Evolutionary conservation across 92 coral and sea anemone species (phyloP).

Genomic region (Parazoanthus darwini): DNA sequence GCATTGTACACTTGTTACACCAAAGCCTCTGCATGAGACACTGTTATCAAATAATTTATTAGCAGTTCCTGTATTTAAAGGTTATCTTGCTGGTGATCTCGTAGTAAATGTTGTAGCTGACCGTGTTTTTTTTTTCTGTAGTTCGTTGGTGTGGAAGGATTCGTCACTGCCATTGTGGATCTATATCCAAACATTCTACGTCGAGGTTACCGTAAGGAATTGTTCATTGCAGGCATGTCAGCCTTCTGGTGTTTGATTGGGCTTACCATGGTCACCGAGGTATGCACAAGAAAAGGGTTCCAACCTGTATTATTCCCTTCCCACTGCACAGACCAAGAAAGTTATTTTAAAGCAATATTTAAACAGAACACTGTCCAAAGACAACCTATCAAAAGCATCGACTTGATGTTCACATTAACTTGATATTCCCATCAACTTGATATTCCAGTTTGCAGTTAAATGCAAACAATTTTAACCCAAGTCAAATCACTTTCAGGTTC

Average conservation of each 20-base stretch:
- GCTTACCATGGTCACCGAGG: slow-evolving; percentile 86
- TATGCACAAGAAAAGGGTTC: slow-evolving; percentile 15
- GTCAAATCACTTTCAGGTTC: no score
- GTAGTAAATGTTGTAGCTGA: slow-evolving; percentile 16
- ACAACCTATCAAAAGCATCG: no score
- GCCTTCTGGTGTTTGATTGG: slow-evolving; percentile 77
- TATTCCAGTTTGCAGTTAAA: no score
- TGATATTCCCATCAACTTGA: no score
- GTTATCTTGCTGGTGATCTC: background rate
- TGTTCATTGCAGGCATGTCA: slow-evolving; percentile 73
- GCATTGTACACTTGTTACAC: no score
- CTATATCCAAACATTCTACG: slow-evolving; percentile 75
- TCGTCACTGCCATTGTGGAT: slow-evolving; percentile 88
- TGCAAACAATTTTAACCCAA: no score
- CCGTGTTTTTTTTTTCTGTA: slow-evolving; percentile 18
- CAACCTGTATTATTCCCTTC: background rate
- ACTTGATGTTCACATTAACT: no score
- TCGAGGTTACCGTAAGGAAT: slow-evolving; percentile 81
- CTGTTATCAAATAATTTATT: background rate
- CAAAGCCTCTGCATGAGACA: background rate
- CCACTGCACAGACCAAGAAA: background rate
- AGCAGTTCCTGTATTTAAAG: background rate
- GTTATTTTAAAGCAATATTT: no score
- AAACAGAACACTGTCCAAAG: no score
- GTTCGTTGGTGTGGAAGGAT: slow-evolving; percentile 92